Base-by-base conservation (phyloP, 2,797 vertebrate genomes). In the Bradypodion ventrale region DNA sequence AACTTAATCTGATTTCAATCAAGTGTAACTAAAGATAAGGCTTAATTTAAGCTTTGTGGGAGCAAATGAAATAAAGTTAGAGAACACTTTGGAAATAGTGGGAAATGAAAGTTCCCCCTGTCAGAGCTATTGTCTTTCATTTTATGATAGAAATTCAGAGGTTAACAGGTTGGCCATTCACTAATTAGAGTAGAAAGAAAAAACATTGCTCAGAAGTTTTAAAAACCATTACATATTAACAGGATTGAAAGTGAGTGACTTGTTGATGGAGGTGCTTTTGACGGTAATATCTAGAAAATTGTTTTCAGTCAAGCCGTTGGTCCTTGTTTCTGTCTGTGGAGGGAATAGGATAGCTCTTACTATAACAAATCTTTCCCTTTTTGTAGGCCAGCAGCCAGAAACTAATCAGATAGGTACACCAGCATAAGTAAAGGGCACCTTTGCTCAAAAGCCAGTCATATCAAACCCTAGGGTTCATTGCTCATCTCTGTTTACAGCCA, bases 1-100 rank as follows among this genome's bases (percentile, higher is more conserved):
- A 52, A 44, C 85, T 83, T 89, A 78, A 68, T 87, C 81, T 91
- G 82, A 86, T 85, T 21, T 56, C 74, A 60, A 60, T 62, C 8
- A 69, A 90, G 85, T 81, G 88, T 87, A 87, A 76, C 69, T 74
- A 77, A 87, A 92, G 90, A 88, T 86, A 91, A 91, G 65, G 84
- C 82, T 83, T n/a, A n/a, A n/a, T n/a, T n/a, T n/a, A n/a, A n/a
- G n/a, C n/a, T n/a, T n/a, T 0, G 0, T 4, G 1, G 79, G 40
- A 60, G 75, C 84, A 87, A 90, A 91, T 35, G 86, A 49, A 87
- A 56, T 79, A 81, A 75, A 29, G 83, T 88, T 85, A 75, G 87
- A 40, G 23, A 78, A n/a, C 21, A 75, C 78, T 87, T 81, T 91
- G 90, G 82, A 83, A 10, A 6, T 37, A 44, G 49, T 52, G 63